phyloP scores from a whole-genome alignment of 1,140 invertebrate species.

The Drosophila lowei region DNA sequence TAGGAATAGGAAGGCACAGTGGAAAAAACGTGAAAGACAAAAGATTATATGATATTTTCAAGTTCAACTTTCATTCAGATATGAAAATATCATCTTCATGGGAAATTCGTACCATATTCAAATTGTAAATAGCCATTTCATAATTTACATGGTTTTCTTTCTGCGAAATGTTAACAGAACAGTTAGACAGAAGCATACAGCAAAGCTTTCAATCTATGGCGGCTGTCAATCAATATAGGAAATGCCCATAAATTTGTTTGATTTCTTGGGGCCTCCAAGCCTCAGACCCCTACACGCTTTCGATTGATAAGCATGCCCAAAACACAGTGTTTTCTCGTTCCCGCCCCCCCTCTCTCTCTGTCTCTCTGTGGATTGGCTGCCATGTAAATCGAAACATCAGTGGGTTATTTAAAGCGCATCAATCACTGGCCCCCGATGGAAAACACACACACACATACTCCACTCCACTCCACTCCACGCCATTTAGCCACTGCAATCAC shows the following conservation, averaged over 20 bases:
- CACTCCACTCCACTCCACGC: neutral
- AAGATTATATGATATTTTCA: neutral
- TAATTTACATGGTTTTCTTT: neutral
- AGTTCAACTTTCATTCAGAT: neutral
- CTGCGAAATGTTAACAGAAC: neutral
- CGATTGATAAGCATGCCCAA: slow-evolving; percentile 61
- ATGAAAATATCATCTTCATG: neutral
- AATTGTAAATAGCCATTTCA: neutral
- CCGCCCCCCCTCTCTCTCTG: too few species aligned
- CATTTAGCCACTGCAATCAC: slow-evolving; percentile 54
- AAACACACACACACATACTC: neutral
- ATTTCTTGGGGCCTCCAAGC: slow-evolving; percentile 6
- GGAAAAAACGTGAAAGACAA: neutral
- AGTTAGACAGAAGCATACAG: neutral
- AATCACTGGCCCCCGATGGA: slow-evolving; percentile 52
- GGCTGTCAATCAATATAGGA: slow-evolving; percentile 54
- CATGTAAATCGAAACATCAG: slow-evolving; percentile 52
- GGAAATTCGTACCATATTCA: neutral
- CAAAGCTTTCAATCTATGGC: neutral
- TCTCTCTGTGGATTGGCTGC: neutral
- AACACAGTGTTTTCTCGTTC: slow-evolving; percentile 34
- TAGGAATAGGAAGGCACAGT: neutral
- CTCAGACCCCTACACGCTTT: slow-evolving; percentile 47
- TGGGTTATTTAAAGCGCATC: slow-evolving; percentile 74
- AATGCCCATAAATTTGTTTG: slow-evolving; percentile 50